These are phyloP conservation scores for Porites lutea DNA, from an alignment of 64 coral and sea anemone species.

Conservation along the genomic window DNA sequence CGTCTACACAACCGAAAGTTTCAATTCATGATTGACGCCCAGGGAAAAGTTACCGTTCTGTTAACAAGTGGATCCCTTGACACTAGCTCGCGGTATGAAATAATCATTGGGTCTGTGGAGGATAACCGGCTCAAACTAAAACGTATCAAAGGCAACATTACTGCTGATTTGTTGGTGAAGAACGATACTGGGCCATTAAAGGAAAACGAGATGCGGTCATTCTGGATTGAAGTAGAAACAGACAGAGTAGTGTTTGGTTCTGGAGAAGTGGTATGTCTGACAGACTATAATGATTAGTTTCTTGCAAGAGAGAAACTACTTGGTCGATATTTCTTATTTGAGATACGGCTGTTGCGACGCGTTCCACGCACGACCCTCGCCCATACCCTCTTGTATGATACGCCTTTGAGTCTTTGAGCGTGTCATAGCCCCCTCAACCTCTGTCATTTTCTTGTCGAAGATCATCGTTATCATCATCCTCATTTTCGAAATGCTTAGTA, in stretches of 20 bases:
- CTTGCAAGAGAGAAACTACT: too few relatives aligned
- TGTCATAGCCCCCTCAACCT: too few relatives aligned
- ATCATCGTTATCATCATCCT: too few relatives aligned
- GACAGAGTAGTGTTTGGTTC: constrained; percentile 21
- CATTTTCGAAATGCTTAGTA: too few relatives aligned
- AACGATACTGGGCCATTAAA: not conserved
- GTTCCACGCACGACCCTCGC: too few relatives aligned
- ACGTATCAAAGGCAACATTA: not conserved
- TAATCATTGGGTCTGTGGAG: constrained; percentile 1
- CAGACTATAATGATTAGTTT: not conserved
- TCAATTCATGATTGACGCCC: constrained; percentile 18
- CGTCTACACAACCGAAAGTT: constrained; percentile 4
- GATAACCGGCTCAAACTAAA: not conserved
- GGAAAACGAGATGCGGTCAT: constrained; percentile 6
- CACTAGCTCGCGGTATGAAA: not conserved
- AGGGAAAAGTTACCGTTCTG: not conserved
- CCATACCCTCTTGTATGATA: too few relatives aligned
- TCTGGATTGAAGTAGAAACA: constrained; percentile 27
- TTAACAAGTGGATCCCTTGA: not conserved
- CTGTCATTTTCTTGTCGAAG: too few relatives aligned
- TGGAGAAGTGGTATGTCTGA: constrained; percentile 19
- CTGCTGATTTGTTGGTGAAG: not conserved
- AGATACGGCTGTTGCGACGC: too few relatives aligned
- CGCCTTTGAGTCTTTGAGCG: too few relatives aligned
- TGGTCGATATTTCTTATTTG: too few relatives aligned